Evolutionary conservation across 2,888 invertebrate genomes (phyloP).

Genomic region (Lottia gigantea): DNA sequence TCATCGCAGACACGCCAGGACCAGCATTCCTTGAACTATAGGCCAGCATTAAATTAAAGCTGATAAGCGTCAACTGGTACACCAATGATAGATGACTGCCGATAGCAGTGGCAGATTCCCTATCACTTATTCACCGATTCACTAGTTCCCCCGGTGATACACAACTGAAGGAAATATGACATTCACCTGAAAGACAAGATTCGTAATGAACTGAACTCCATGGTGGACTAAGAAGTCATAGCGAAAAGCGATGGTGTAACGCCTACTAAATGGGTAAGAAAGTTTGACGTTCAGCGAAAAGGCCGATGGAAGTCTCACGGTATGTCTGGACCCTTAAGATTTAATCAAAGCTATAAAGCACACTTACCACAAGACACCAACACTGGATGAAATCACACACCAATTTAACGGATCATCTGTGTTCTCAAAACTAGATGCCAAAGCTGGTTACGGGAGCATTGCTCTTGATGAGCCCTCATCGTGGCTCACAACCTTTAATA

Average conservation of each 20-base stretch:
- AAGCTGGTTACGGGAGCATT: too few relatives aligned
- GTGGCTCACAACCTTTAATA: too few relatives aligned
- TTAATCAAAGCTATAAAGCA: neutral
- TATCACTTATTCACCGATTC: neutral
- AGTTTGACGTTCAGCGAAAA: neutral
- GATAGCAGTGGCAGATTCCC: too few relatives aligned
- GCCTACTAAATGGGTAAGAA: neutral
- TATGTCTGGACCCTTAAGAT: too few relatives aligned
- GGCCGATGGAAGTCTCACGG: neutral
- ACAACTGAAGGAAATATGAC: neutral
- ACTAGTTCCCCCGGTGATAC: neutral
- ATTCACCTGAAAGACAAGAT: neutral
- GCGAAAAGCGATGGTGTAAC: neutral
- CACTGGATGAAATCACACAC: slow-evolving; percentile 5
- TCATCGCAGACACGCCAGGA: neutral
- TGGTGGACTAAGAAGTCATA: neutral
- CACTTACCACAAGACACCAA: neutral
- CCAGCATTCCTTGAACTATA: neutral
- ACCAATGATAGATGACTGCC: neutral
- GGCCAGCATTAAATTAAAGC: neutral
- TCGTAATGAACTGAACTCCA: neutral
- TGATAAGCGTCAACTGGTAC: neutral
- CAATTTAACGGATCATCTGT: neutral
- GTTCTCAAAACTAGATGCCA: neutral
- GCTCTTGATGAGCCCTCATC: neutral